Base-by-base conservation (phyloP, 2,113 vertebrate genomes). In the Etheostoma spectabile region DNA sequence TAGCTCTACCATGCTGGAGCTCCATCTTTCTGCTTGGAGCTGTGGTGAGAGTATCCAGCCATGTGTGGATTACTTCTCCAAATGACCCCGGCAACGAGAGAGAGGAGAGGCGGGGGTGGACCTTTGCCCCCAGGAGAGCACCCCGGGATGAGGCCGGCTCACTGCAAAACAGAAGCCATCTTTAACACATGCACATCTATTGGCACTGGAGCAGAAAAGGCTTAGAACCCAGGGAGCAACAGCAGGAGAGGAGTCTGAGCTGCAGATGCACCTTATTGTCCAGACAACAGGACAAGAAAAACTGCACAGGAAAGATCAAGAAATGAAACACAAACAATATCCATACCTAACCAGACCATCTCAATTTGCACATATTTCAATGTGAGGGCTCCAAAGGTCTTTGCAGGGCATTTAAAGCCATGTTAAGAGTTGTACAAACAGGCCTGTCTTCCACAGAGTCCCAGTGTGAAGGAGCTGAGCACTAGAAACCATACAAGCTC, bases 111-210 rank as follows among this genome's bases (percentile, higher is more conserved):
- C 4, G 15, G 59, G 74, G 78, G 75, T 80, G 85, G 84, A 93
- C 90, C 85, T 82, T 74, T 78, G 74, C 71, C 86, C 93, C 86
- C 91, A 65, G 60, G 93, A 93, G 93, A 93, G 83, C 79, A 89
- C 78, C 91, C 88, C 62, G 55, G 83, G 88, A 91, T 89, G 86
- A 92, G 80, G 85, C 76, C 14, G 35, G 78, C 77, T 80, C 62
- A 66, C 77, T 30, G 61, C 79, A 84, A 80, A 82, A 86, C 72
- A 83, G 8, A 70, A 74, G 74, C 82, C 60, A 42, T 80, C 83
- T 93, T 90, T 92, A 91, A 94, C 89, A 93, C 92, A 95, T 95
- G 94, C 92, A 93, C 94, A 95, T 95, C 73, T 89, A 94, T 95
- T 93, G 92, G 92, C 93, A 94, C 5, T 94, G 88, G 79, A 94